Percentiles rank a stretch among this genome's conserved stretches.
Conservation (phyloP, 2,888 invertebrate species). For the Coleophora deauratella region DNA sequence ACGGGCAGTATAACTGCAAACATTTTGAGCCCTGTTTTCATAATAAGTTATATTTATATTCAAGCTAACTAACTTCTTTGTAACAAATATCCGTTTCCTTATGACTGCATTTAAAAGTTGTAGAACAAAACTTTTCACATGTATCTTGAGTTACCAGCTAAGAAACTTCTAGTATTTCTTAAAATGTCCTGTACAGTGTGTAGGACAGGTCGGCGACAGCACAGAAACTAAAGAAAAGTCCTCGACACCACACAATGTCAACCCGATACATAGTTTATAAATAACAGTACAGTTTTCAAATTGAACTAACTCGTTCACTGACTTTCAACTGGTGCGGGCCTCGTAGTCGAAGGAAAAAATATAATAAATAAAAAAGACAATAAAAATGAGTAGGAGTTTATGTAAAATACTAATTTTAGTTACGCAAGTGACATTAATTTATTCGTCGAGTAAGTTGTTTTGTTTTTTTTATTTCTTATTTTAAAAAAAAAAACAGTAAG, state of each 20-base stretch:
- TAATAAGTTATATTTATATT: too few species aligned
- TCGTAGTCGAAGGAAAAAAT: conserved; percentile 1
- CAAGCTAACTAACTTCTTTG: too few species aligned
- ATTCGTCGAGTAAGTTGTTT: conserved; percentile 30
- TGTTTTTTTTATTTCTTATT: not conserved
- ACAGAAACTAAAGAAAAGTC: conserved; percentile 7
- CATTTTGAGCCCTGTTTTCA: too few species aligned
- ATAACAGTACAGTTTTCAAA: conserved; percentile 18
- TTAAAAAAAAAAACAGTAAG: too few species aligned
- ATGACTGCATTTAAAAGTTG: too few species aligned
- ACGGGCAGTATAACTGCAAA: too few species aligned
- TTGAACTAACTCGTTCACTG: conserved; percentile 22
- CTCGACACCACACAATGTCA: conserved; percentile 22
- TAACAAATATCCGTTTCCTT: too few species aligned
- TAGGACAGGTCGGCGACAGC: too few species aligned
- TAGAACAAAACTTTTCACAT: too few species aligned
- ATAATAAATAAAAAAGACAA: conserved; percentile 4
- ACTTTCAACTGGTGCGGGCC: conserved; percentile 25
- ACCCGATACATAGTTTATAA: conserved; percentile 25
- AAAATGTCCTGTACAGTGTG: too few species aligned
- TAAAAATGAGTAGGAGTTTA: conserved; percentile 27
- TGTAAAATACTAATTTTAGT: conserved; percentile 22
- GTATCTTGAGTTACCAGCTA: too few species aligned
- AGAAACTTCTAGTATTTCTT: too few species aligned
- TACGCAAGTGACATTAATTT: conserved; percentile 23